Base-by-base conservation (phyloP, 2,888 invertebrate species). In the Cheilosia scutellata region DNA sequence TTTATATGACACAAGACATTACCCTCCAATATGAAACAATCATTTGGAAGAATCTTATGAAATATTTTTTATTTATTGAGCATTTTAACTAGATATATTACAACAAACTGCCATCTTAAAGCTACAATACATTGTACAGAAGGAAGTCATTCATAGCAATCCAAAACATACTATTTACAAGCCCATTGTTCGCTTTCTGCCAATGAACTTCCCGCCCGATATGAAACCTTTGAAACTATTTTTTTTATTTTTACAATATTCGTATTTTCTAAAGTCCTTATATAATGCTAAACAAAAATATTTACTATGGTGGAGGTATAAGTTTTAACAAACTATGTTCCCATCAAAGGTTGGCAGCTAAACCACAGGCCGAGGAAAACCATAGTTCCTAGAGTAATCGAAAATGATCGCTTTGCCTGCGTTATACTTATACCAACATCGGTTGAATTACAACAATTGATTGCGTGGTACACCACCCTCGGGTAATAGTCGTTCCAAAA, bases 401-500 rank as follows among this genome's bases (percentile, higher is more conserved):
- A 33, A 1, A 49, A 31, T 1, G 71, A 49, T 3, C 25, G 44
- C 2, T 42, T 4, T 2, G 37, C 16, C 0, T 55, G 62, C 3
- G 63, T 5, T 29, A 82, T 7, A n/a, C 68, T 77, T 0, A 37
- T 20, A 0, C 40, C 90, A 37, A 83, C 82, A 80, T 91, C 91
- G 16, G 92, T 92, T 82, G 93, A 94, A 90, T 96, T 96, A 89
- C 97, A 97, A 90, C 97, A 97, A 89, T 95, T 95, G 4, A 94
- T 95, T 0, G 96, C 95, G 84, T 96, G 95, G 89, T 95, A 94
- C 11, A 96, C 92, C 49, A 97, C 95, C 92, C 94, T 95, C 0
- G 97, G 97, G 90, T 96, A 97, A 91, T 96, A 96, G 83, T 96
- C 95, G 88, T 96, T 96, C 97, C 97, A 97, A 92, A 97, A 97